phyloP scores from a whole-genome alignment of 2,888 invertebrate species.

The Myopa tessellatipennis region DNA sequence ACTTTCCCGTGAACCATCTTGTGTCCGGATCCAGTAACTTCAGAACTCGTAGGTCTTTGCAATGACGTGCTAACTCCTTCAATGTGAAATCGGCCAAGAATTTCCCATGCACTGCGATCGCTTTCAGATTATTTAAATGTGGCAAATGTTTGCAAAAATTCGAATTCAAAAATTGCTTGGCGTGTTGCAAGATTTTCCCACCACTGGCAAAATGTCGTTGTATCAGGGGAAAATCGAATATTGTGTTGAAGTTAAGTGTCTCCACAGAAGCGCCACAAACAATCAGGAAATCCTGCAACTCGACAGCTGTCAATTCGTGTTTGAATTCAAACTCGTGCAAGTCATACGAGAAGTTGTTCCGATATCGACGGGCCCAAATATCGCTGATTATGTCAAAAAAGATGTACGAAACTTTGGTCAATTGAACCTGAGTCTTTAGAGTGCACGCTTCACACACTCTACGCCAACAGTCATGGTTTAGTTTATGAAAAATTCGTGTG shows the following conservation, averaged over 20 bases:
- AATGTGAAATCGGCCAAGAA: conserved; percentile 47
- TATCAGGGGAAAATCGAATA: conserved; percentile 30
- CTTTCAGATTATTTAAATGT: conserved; percentile 42
- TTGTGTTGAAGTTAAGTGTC: conserved; percentile 29
- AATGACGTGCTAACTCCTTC: conserved; percentile 44
- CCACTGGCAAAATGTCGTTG: conserved; percentile 2
- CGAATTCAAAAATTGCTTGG: conserved; percentile 45
- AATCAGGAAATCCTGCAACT: conserved; percentile 39
- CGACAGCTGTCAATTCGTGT: conserved; percentile 12
- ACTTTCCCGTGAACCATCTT: conserved; percentile 44
- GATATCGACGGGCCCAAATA: conserved; percentile 34
- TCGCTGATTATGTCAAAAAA: conserved; percentile 29
- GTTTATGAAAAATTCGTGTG: neutral
- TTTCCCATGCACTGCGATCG: conserved; percentile 45
- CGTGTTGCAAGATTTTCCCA: conserved; percentile 46
- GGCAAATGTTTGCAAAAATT: conserved; percentile 46
- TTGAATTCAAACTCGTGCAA: conserved; percentile 31
- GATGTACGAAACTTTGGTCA: conserved; percentile 39
- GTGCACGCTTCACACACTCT: conserved; percentile 32
- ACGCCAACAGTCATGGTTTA: conserved; percentile 36
- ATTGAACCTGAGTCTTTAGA: conserved; percentile 33
- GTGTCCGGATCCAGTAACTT: conserved; percentile 45
- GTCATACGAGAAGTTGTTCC: conserved; percentile 32
- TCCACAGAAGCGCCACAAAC: conserved; percentile 31
- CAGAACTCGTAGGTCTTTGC: conserved; percentile 42